phyloP scores from a whole-genome alignment of 2,113 vertebrate genomes.

The Psilopsiagon aurifrons region DNA sequence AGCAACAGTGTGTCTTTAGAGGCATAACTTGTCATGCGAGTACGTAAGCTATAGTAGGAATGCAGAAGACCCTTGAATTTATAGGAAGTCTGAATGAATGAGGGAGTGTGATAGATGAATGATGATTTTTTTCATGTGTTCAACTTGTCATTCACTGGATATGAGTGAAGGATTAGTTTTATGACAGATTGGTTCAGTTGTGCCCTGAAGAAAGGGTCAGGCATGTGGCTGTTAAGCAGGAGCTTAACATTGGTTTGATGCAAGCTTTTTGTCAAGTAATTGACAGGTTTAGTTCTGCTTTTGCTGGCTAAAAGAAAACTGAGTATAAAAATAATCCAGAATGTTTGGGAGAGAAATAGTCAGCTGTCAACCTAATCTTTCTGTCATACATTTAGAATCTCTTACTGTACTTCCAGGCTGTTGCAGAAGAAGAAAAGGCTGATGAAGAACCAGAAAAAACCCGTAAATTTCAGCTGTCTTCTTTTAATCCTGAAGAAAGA shows the following conservation, averaged over 20 bases:
- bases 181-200: neutral
- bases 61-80: neutral
- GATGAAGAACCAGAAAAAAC: conserved; percentile 68
- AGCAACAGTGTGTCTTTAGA: neutral
- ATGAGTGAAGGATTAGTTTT: neutral
- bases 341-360: neutral
- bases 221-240: neutral
- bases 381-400: conserved; percentile 15
- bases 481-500: conserved; percentile 94
- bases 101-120: neutral
- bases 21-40: neutral
- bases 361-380: neutral
- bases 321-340: conserved; percentile 5
- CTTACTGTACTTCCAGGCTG: conserved; percentile 62
- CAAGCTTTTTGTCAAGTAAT: neutral
- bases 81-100: neutral
- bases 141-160: neutral
- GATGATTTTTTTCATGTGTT: neutral
- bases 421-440: conserved; percentile 48
- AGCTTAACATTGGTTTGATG: neutral
- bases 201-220: neutral
- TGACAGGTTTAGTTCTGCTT: conserved; percentile 29
- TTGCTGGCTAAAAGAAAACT: neutral
- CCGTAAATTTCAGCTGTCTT: conserved; percentile 92
- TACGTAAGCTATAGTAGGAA: neutral